A percentile compares a stretch with the other conserved stretches of the same genome.
Conservation (phyloP, 2,888 invertebrate species). For the Abrostola triplasia region DNA sequence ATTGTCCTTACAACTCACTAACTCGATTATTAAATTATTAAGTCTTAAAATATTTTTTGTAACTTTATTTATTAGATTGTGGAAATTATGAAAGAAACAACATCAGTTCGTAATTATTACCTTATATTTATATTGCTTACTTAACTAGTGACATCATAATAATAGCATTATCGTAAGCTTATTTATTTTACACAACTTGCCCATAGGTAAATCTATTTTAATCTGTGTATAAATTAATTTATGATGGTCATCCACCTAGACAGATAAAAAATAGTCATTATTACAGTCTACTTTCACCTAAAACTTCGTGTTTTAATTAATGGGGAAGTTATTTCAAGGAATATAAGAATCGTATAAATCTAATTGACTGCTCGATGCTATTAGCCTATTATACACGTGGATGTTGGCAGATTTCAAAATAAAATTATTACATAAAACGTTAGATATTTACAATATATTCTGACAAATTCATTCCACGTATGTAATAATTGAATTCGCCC, state of each 20-base stretch:
- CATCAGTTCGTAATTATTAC: slow-evolving; percentile 74
- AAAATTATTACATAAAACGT: slow-evolving; percentile 84
- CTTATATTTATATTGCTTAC: slow-evolving; percentile 89
- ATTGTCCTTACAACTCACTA: slow-evolving; percentile 18
- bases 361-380: slow-evolving; percentile 86
- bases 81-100: slow-evolving; percentile 69
- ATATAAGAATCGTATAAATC: slow-evolving; percentile 82
- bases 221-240: slow-evolving; percentile 87
- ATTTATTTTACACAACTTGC: slow-evolving; percentile 88
- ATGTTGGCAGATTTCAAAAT: slow-evolving; percentile 81
- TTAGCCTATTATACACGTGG: slow-evolving; percentile 84
- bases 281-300: slow-evolving; percentile 86
- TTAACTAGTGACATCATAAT: slow-evolving; percentile 88
- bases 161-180: slow-evolving; percentile 88
- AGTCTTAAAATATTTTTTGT: slow-evolving; percentile 26
- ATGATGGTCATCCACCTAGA: slow-evolving; percentile 87
- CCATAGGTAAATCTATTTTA: slow-evolving; percentile 86
- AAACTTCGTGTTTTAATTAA: slow-evolving; percentile 75
- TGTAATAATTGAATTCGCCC: slow-evolving; percentile 78
- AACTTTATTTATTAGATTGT: slow-evolving; percentile 22
- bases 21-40: slow-evolving; percentile 34
- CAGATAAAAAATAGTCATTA: slow-evolving; percentile 86
- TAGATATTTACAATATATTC: slow-evolving; percentile 86
- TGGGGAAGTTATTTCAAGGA: slow-evolving; percentile 83
- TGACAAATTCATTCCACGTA: slow-evolving; percentile 82